Percentiles rank a stretch among this genome's conserved stretches.
phyloP scores from a whole-genome alignment of 1,140 invertebrate species.

The Holotrichia oblita region DNA sequence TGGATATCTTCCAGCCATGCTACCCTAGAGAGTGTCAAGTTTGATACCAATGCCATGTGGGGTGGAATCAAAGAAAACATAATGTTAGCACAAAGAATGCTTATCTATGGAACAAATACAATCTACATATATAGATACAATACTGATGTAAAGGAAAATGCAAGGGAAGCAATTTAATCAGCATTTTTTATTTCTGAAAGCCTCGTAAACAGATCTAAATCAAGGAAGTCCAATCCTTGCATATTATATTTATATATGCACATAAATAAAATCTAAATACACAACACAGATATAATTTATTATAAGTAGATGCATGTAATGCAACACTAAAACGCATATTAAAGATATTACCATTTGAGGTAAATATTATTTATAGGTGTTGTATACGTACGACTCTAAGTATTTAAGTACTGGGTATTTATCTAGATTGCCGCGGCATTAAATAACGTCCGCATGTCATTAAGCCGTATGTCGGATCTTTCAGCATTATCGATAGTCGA shows the following conservation, averaged over 20 bases:
- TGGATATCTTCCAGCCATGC: too few relatives aligned
- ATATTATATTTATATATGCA: too few relatives aligned
- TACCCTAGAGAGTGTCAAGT: too few relatives aligned
- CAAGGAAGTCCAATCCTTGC: slow-evolving; percentile 17
- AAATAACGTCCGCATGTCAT: slow-evolving; percentile 33
- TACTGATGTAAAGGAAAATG: too few relatives aligned
- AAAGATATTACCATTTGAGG: slow-evolving; percentile 23
- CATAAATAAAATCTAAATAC: background rate
- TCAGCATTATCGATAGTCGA: slow-evolving; percentile 31
- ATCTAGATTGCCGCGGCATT: slow-evolving; percentile 27
- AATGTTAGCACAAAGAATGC: too few relatives aligned
- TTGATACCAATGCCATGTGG: too few relatives aligned
- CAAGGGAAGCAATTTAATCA: too few relatives aligned
- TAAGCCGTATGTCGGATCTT: slow-evolving; percentile 30
- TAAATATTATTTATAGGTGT: slow-evolving; percentile 23
- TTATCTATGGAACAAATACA: too few relatives aligned
- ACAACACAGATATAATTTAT: slow-evolving; percentile 10
- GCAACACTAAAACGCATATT: slow-evolving; percentile 20
- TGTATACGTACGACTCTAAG: slow-evolving; percentile 15
- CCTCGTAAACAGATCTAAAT: too few relatives aligned
- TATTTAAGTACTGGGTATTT: slow-evolving; percentile 33
- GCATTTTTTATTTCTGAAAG: too few relatives aligned
- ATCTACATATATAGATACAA: too few relatives aligned
- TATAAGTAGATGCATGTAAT: background rate
- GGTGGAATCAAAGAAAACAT: too few relatives aligned